Percentiles rank a stretch among this genome's conserved stretches.
These are phyloP conservation scores for Cyprinella venusta DNA, from an alignment of 2,797 vertebrate genomes.

Conservation along the genomic window DNA sequence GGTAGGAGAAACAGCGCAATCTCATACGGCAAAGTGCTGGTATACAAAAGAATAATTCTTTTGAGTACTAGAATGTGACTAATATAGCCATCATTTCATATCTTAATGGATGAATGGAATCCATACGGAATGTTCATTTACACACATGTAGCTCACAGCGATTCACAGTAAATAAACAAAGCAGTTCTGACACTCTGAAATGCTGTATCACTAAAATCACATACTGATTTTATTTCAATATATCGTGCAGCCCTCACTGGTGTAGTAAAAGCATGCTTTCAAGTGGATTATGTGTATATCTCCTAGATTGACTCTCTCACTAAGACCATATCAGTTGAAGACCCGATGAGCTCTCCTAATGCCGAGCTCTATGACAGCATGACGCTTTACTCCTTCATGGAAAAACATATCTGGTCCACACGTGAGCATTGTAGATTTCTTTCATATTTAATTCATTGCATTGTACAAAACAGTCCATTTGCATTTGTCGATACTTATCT, in stretches of 20 bases:
- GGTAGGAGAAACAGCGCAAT: constrained; percentile 62
- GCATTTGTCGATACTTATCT: background rate
- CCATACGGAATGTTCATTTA: background rate
- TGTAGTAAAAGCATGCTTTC: background rate
- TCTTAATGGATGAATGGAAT: constrained; percentile 23
- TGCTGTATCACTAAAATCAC: background rate
- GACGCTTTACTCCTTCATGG: constrained; percentile 73
- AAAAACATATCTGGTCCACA: constrained; percentile 73
- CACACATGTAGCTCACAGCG: background rate
- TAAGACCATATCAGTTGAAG: constrained; percentile 68
- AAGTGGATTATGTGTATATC: background rate
- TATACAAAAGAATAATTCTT: background rate
- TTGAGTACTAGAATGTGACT: constrained; percentile 14
- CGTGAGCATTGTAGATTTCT: constrained; percentile 58
- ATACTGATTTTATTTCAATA: background rate
- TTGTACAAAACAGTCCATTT: background rate
- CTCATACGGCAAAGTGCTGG: background rate
- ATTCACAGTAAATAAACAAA: too few relatives aligned
- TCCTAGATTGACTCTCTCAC: constrained; percentile 71
- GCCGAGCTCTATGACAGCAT: constrained; percentile 73
- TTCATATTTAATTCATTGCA: background rate
- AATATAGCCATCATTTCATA: constrained; percentile 25
- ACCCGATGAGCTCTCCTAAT: constrained; percentile 69
- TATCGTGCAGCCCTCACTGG: background rate
- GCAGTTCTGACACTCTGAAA: too few relatives aligned